Percentiles rank a stretch among this genome's conserved stretches.
These are phyloP conservation scores for Bufotes viridis DNA, from an alignment of 2,797 vertebrate genomes.

Conservation along the genomic window DNA sequence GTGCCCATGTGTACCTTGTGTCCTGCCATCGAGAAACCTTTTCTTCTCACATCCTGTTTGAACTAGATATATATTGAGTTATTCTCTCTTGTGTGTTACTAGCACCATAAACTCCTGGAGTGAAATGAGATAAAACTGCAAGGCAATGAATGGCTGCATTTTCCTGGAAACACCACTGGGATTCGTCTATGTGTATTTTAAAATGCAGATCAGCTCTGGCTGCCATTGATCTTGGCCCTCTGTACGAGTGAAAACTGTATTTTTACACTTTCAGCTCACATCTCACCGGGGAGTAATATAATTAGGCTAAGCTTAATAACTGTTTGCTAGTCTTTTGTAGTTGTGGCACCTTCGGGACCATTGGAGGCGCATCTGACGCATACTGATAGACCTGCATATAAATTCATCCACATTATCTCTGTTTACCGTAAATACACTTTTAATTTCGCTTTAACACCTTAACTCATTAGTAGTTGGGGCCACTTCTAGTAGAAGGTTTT, in stretches of 20 bases:
- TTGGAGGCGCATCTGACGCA: constrained; percentile 44
- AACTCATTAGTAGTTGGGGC: background rate
- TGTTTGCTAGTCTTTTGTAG: constrained; percentile 64
- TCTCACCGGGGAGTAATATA: constrained; percentile 69
- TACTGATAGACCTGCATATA: constrained; percentile 24
- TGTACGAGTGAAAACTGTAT: constrained; percentile 66
- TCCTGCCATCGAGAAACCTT: constrained; percentile 11
- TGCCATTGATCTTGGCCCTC: constrained; percentile 58
- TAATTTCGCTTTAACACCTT: constrained; percentile 22
- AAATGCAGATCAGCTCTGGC: constrained; percentile 58
- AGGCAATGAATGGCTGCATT: constrained; percentile 48
- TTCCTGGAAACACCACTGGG: constrained; percentile 43
- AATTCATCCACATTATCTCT: constrained; percentile 51
- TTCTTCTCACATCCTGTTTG: constrained; percentile 10
- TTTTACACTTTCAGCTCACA: constrained; percentile 65
- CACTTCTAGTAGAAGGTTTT: background rate
- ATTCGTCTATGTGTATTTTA: constrained; percentile 60
- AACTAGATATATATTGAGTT: constrained; percentile 52
- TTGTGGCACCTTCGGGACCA: constrained; percentile 60
- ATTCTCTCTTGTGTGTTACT: constrained; percentile 22
- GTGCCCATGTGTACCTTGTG: background rate
- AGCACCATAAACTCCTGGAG: constrained; percentile 29
- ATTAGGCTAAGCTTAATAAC: constrained; percentile 69
- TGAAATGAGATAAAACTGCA: constrained; percentile 46
- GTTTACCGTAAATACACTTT: constrained; percentile 49